Percentiles rank a stretch among this genome's conserved stretches.
Evolutionary conservation across 2,113 vertebrate genomes (phyloP).

Genomic region (Paramormyrops kingsleyae): DNA sequence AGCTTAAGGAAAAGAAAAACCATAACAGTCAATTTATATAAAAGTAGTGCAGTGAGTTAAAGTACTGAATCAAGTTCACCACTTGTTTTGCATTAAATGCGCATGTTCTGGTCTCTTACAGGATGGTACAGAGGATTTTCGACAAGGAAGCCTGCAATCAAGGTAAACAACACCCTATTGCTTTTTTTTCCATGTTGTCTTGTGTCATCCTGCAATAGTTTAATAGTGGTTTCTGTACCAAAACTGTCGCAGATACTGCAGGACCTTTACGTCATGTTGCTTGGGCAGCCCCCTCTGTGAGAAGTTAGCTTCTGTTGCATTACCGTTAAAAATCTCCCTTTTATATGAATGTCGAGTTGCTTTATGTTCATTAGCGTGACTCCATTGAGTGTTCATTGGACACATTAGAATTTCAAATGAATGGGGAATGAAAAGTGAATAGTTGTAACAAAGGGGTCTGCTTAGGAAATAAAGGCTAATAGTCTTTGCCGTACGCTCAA

Average conservation of each 20-base stretch:
- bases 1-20: neutral
- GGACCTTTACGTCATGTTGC: neutral
- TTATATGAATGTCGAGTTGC: neutral
- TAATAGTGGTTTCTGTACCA: neutral
- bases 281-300: neutral
- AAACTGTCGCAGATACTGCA: neutral
- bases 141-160: constrained; percentile 79
- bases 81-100: neutral
- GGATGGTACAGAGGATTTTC: constrained; percentile 94
- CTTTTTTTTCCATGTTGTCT: neutral
- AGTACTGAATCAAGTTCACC: neutral
- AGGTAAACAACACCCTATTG: constrained; percentile 62
- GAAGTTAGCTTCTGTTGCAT: neutral
- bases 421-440: neutral
- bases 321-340: neutral
- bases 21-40: neutral
- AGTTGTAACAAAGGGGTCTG: neutral
- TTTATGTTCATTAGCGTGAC: neutral
- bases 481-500: neutral
- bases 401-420: neutral
- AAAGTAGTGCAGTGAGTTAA: neutral
- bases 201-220: neutral
- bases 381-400: neutral
- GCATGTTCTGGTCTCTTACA: constrained; percentile 56
- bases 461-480: neutral